These are phyloP conservation scores for Penelope pileata DNA, from an alignment of 2,113 vertebrate genomes.

Conservation along the genomic window DNA sequence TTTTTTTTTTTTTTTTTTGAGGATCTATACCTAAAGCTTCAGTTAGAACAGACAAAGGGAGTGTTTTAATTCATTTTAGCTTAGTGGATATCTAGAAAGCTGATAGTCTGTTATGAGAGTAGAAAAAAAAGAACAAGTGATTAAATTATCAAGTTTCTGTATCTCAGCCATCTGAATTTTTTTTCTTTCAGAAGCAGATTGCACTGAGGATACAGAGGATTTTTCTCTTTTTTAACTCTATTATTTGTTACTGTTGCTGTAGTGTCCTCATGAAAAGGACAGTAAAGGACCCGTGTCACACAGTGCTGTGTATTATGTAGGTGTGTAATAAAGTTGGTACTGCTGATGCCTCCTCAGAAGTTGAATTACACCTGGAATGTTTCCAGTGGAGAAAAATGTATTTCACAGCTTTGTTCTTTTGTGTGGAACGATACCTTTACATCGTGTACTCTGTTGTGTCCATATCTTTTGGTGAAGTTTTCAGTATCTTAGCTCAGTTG, in stretches of 20 bases:
- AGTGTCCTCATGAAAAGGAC: not conserved
- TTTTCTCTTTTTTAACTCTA: not conserved
- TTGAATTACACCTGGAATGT: not conserved
- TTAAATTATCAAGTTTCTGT: not conserved
- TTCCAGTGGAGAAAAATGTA: not conserved
- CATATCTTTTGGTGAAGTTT: not conserved
- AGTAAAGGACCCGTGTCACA: rapidly evolving
- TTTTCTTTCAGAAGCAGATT: not conserved
- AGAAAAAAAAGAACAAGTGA: not conserved
- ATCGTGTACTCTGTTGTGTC: not conserved
- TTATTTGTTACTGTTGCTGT: not conserved
- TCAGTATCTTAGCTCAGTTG: rapidly evolving
- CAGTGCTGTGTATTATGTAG: not conserved
- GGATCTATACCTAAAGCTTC: not conserved
- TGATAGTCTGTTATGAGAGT: not conserved
- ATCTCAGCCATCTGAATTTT: not conserved
- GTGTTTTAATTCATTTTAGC: slow-evolving; percentile 28
- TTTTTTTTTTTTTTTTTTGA: not conserved
- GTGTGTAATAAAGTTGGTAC: not conserved
- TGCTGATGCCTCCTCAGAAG: not conserved
- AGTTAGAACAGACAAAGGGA: not conserved
- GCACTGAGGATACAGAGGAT: not conserved
- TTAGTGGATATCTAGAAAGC: not conserved
- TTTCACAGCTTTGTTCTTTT: not conserved
- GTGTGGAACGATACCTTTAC: not conserved